Conservation (phyloP, 2,113 vertebrate genomes). For the Cranoglanis bouderius region DNA sequence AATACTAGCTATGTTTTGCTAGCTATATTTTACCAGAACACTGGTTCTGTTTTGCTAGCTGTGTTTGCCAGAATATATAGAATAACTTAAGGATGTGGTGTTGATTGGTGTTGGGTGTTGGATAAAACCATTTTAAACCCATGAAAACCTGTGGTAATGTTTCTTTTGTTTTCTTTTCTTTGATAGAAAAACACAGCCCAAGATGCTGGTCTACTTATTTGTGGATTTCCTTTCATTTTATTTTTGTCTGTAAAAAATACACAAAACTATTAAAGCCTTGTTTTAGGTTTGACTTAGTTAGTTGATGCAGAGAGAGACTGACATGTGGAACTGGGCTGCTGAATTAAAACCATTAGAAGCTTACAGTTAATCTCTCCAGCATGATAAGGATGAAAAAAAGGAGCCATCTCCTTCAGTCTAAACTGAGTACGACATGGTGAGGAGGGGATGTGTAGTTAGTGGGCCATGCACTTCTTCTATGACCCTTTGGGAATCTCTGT, state of each 20-base stretch:
- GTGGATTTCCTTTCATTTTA: not conserved
- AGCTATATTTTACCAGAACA: not conserved
- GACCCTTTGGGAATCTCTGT: constrained; percentile 44
- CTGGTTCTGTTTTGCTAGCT: not conserved
- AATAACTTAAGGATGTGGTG: not conserved
- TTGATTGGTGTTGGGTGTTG: not conserved
- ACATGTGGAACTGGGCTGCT: not conserved
- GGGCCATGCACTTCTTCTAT: constrained; percentile 29
- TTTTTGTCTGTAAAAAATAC: not conserved
- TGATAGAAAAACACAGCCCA: not conserved
- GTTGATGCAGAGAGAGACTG: not conserved
- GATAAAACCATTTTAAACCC: not conserved
- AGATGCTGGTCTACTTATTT: not conserved
- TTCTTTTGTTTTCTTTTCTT: not conserved
- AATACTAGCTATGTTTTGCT: not conserved
- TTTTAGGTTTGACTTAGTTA: not conserved
- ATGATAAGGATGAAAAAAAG: constrained; percentile 3
- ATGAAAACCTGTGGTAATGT: not conserved
- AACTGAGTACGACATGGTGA: constrained; percentile 28
- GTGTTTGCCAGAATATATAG: not conserved
- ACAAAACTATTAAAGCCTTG: not conserved
- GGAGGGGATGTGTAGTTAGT: constrained; percentile 19
- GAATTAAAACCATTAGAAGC: constrained; percentile 22
- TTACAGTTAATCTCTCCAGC: not conserved
- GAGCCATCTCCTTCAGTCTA: constrained; percentile 5